Evolutionary conservation across 1,140 invertebrate genomes (phyloP), one percentile per base, ranked within the genome.

Genomic region (Copidosoma floridanum): DNA sequence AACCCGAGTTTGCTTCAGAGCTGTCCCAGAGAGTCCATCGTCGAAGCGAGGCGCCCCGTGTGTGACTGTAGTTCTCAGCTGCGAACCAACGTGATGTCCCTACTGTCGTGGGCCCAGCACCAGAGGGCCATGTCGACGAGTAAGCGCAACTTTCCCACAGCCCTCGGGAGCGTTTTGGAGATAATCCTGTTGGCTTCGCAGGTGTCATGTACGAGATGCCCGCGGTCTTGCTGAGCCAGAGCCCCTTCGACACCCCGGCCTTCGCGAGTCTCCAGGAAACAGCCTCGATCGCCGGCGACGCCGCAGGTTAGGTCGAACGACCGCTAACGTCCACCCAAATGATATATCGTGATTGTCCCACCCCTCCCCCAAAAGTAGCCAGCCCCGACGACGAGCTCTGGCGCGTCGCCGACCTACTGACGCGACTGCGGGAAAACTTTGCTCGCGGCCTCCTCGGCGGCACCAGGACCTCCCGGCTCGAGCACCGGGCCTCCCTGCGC

Each of bases 371-470:
- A n/a, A n/a, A n/a, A n/a, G n/a, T n/a, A n/a, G n/a, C n/a, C 1
- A 32, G 1, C 3, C 14, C 35, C 3, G 16, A 37, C 2, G 38
- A 66, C 38, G 52, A 55, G 53, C 32, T 67, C 4, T 70, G 61
- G 72, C 52, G 68, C 11, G 44, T 75, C 20, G 65, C 73, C 21
- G 60, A 71, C 6, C 16, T 69, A 29, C 66, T 76, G 21, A 68
- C 65, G 10, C 66, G 58, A 52, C 65, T 75, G 6, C 63, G 68
- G 46, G 54, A 66, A 2, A 65, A 68, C 1, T 62, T 73, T 7
- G 71, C 69, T 27, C 64, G 64, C 0, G 64, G 59, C 10, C 24
- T 75, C 18, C 43, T 74, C 11, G 64, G 69, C 23, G 14, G 8
- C 23, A 37, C 23, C 35, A 23, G 21, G 32, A n/a, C n/a, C n/a